Evolutionary conservation across 2,888 invertebrate genomes (phyloP).

Genomic region (Acanthosepion lycidas): DNA sequence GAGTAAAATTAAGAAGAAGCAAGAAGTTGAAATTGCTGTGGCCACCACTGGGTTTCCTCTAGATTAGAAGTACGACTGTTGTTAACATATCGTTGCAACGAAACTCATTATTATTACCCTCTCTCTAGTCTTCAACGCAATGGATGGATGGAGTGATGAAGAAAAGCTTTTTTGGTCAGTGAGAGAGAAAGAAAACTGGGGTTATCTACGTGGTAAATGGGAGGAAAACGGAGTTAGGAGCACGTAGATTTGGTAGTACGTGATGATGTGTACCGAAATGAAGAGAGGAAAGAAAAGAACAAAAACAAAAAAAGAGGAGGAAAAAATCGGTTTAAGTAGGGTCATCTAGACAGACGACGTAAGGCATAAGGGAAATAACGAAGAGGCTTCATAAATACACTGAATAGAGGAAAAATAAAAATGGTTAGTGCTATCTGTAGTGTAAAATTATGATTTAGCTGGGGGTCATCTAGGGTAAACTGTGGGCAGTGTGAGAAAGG

Average conservation of each 20-base stretch:
- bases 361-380: not conserved
- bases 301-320: not conserved
- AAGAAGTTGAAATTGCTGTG: not conserved
- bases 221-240: not conserved
- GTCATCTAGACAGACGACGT: not conserved
- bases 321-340: not conserved
- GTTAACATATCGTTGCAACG: not conserved
- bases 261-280: not conserved
- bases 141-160: not conserved
- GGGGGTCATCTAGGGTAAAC: not conserved
- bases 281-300: not conserved
- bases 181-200: not conserved
- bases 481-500: not conserved
- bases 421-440: not conserved
- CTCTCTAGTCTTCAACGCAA: too few species aligned
- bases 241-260: not conserved
- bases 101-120: not conserved
- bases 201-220: conserved; percentile 5
- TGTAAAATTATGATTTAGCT: not conserved
- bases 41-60: not conserved
- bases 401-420: not conserved
- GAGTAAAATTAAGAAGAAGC: not conserved
- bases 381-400: not conserved
- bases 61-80: not conserved
- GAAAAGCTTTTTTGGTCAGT: not conserved